Evolutionary conservation across 2,797 vertebrate species (phyloP).

Genomic region (Phalloptychus januarius): DNA sequence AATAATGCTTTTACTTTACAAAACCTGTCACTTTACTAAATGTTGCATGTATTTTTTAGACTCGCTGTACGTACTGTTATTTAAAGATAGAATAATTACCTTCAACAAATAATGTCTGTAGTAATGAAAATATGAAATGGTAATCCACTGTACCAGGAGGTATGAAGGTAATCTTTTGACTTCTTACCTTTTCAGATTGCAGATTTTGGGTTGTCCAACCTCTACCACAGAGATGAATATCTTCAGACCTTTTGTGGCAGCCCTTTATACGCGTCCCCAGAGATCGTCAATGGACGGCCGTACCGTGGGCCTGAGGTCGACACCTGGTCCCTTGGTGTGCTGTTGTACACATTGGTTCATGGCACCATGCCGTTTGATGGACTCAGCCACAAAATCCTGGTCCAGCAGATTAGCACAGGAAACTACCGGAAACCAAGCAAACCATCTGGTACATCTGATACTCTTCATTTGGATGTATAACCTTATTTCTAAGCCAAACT

Average conservation of each 20-base stretch:
- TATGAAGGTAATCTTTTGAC: neutral
- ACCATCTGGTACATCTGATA: constrained; percentile 84
- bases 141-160: neutral
- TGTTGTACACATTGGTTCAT: constrained; percentile 94
- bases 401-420: constrained; percentile 92
- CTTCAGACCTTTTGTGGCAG: constrained; percentile 97
- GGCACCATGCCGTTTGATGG: constrained; percentile 96
- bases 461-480: neutral
- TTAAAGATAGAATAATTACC: neutral
- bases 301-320: constrained; percentile 97
- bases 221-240: constrained; percentile 87
- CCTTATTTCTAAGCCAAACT: neutral
- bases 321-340: constrained; percentile 96
- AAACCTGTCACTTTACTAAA: neutral
- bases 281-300: constrained; percentile 94
- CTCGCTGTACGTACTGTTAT: neutral
- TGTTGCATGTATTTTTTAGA: neutral
- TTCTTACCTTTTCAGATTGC: constrained; percentile 84
- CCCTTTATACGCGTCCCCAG: constrained; percentile 94
- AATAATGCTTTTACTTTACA: neutral
- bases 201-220: constrained; percentile 95
- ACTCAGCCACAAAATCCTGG: constrained; percentile 89
- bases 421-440: constrained; percentile 90
- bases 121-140: neutral
- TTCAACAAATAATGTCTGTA: neutral